phyloP scores from a whole-genome alignment of 2,888 invertebrate species.

The Bellardia pandia region DNA sequence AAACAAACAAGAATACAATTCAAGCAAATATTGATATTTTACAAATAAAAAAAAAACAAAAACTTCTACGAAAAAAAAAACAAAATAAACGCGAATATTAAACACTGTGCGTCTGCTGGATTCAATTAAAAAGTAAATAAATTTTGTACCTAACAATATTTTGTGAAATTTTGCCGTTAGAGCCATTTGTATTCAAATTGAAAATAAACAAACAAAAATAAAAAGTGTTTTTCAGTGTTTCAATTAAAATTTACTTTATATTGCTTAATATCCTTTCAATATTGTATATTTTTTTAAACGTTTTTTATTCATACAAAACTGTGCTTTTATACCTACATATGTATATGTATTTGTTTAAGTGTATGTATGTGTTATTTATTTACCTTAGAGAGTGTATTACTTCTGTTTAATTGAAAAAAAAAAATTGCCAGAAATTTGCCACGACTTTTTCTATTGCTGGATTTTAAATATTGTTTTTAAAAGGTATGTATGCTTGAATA shows the following conservation, averaged over 20 bases:
- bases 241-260: not conserved
- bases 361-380: not conserved
- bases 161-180: not conserved
- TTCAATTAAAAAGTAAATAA: conserved; percentile 6
- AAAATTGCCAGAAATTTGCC: too few species aligned
- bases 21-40: not conserved
- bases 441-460: not conserved
- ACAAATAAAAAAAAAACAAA: not conserved
- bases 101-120: not conserved
- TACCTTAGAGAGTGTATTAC: not conserved
- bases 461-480: not conserved
- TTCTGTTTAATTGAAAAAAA: not conserved
- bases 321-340: too few species aligned
- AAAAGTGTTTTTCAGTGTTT: not conserved
- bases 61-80: not conserved
- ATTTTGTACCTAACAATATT: not conserved
- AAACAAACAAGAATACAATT: not conserved
- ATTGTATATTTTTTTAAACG: not conserved
- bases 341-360: not conserved
- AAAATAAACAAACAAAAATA: not conserved
- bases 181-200: not conserved
- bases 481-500: not conserved
- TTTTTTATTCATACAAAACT: not conserved
- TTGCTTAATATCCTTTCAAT: conserved; percentile 14
- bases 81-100: not conserved